Conservation (phyloP, 2,113 vertebrate genomes). For the Saguinus imperator region DNA sequence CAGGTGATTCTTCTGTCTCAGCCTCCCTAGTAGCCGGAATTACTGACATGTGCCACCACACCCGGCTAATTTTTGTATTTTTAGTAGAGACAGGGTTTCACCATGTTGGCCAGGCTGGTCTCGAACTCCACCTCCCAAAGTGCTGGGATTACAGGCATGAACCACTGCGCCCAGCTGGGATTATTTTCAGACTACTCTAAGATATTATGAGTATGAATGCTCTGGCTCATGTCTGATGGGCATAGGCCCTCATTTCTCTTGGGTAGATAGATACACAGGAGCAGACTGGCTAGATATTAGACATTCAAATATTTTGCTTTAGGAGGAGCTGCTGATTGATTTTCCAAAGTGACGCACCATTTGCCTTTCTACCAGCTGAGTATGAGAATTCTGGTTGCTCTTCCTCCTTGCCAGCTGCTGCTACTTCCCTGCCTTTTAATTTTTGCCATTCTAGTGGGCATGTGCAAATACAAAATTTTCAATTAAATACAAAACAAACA, state of each 20-base stretch:
- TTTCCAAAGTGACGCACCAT: neutral
- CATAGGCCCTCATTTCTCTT: neutral
- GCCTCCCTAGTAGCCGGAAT: too few species aligned
- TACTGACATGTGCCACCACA: too few species aligned
- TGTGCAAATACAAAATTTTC: neutral
- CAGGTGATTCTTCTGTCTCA: too few species aligned
- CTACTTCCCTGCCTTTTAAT: neutral
- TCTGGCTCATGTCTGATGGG: neutral
- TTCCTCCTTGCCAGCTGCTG: neutral
- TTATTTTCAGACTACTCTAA: neutral
- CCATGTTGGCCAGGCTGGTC: too few species aligned
- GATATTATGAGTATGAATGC: neutral
- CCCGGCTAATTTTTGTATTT: too few species aligned
- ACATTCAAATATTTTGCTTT: neutral
- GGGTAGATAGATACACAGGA: neutral
- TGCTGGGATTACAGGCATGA: too few species aligned
- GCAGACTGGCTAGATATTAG: neutral
- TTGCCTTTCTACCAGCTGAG: neutral
- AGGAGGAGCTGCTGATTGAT: neutral
- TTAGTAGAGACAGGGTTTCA: too few species aligned
- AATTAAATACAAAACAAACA: neutral
- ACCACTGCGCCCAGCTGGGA: neutral
- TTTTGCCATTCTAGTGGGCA: neutral
- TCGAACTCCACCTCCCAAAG: too few species aligned
- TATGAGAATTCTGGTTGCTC: neutral